Base-by-base conservation (phyloP, 2,888 invertebrate species). In the Falcaria lacertinaria region DNA sequence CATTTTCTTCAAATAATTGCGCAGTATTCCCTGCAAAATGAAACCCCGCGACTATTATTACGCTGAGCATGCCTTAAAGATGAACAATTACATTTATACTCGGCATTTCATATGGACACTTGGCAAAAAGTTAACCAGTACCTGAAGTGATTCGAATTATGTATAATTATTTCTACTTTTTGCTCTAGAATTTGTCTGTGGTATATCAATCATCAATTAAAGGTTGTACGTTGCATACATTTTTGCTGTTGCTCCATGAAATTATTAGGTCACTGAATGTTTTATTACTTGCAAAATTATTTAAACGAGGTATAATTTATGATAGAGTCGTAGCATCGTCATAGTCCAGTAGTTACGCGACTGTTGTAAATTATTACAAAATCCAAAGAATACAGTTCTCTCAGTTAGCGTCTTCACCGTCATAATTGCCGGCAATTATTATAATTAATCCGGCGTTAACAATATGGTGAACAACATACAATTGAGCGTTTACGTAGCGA, bases 401-500 rank as follows among this genome's bases (percentile, higher is more conserved):
- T 28, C 35, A 35, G 8, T 15, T 19, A n/a, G 33, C 33, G 36
- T 19, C 6, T n/a, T 41, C 5, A 42, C 2, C 22, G 15, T 28
- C 17, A 5, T 4, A n/a, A 8, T 35, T 42, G 32, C 34, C 17
- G 17, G 25, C 25, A 37, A 45, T 39, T 42, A 45, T 39, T 52
- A 47, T 52, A 58, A 54, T 49, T 52, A 62, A 54, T 62, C 58
- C 44, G 44, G 44, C 55, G 44, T 53, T 49, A 47, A 44, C 50
- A 52, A 54, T 47, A 49, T 43, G 40, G 46, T 48, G 56, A 57
- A 60, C 52, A 47, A 57, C 57, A 41, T 39, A 38, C 51, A 52
- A 69, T 69, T 58, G 60, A 67, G 57, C 51, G 59, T 63, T 67
- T 55, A 47, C 44, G 42, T 42, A 44, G 53, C 47, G 57, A 61